phyloP scores from a whole-genome alignment of 2,888 invertebrate genomes.

The Cephus spinipes region DNA sequence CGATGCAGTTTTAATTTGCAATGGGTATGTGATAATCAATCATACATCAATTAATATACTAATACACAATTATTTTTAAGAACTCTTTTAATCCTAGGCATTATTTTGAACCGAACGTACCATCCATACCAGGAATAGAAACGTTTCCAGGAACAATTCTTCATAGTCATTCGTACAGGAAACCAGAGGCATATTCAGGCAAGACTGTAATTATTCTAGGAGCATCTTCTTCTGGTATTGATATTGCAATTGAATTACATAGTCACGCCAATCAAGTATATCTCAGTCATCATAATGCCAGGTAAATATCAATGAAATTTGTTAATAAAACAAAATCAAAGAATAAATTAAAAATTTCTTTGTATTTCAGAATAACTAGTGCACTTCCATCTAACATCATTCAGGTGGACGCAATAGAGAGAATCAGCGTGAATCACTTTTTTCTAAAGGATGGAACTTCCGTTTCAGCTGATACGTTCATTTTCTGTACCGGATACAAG shows the following conservation, averaged over 20 bases:
- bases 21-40: constrained; percentile 68
- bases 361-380: constrained; percentile 61
- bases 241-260: constrained; percentile 77
- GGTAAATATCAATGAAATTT: constrained; percentile 40
- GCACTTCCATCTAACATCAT: constrained; percentile 68
- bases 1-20: constrained; percentile 77
- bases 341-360: neutral
- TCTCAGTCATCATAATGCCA: constrained; percentile 70
- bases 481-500: constrained; percentile 83
- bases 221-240: constrained; percentile 80
- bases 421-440: constrained; percentile 68
- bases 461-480: constrained; percentile 74
- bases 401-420: constrained; percentile 70
- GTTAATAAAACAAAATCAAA: neutral
- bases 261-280: constrained; percentile 68
- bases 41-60: neutral
- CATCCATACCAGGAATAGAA: constrained; percentile 67
- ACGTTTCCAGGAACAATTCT: constrained; percentile 71
- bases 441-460: constrained; percentile 73
- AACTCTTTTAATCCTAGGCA: constrained; percentile 58
- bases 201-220: constrained; percentile 77
- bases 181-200: constrained; percentile 71
- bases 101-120: constrained; percentile 68
- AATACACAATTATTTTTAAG: constrained; percentile 14
- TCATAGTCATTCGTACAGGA: constrained; percentile 82